These are phyloP conservation scores for Rhinichthys osculus DNA, from an alignment of 2,797 vertebrate genomes.

Conservation along the genomic window DNA sequence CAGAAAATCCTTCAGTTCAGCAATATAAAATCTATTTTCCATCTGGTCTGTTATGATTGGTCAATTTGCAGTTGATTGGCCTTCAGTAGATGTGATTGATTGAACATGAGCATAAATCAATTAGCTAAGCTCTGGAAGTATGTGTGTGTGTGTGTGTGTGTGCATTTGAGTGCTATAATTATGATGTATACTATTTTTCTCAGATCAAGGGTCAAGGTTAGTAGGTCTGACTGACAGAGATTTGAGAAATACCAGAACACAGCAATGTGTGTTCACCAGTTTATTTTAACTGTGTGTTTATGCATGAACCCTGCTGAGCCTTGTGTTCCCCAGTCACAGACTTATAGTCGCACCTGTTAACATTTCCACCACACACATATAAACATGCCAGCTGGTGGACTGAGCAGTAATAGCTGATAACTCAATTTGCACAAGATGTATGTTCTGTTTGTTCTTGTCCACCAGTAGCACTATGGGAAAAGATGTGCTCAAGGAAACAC, in stretches of 20 bases:
- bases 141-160: not conserved
- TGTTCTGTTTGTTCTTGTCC: slow-evolving; percentile 72
- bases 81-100: not conserved
- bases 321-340: slow-evolving; percentile 12
- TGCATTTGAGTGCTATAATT: slow-evolving; percentile 52
- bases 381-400: slow-evolving; percentile 64
- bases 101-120: not conserved
- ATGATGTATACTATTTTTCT: slow-evolving; percentile 58
- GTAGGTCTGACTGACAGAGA: slow-evolving; percentile 45
- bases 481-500: slow-evolving; percentile 71
- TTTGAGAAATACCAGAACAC: slow-evolving; percentile 56
- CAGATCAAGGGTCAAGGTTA: slow-evolving; percentile 48
- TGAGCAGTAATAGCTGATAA: slow-evolving; percentile 81
- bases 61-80: not conserved
- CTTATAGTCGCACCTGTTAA: slow-evolving; percentile 39
- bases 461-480: slow-evolving; percentile 68
- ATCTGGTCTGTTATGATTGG: slow-evolving; percentile 2
- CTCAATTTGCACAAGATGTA: slow-evolving; percentile 83
- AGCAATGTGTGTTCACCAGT: slow-evolving; percentile 46
- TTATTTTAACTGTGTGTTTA: slow-evolving; percentile 57
- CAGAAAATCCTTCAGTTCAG: not conserved
- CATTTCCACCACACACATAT: slow-evolving; percentile 28
- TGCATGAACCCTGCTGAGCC: slow-evolving; percentile 10
- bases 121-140: not conserved
- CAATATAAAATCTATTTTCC: not conserved